Percentiles rank a stretch among this genome's conserved stretches.
Evolutionary conservation across 2,888 invertebrate genomes (phyloP).

Genomic region (Resseliella maxima): DNA sequence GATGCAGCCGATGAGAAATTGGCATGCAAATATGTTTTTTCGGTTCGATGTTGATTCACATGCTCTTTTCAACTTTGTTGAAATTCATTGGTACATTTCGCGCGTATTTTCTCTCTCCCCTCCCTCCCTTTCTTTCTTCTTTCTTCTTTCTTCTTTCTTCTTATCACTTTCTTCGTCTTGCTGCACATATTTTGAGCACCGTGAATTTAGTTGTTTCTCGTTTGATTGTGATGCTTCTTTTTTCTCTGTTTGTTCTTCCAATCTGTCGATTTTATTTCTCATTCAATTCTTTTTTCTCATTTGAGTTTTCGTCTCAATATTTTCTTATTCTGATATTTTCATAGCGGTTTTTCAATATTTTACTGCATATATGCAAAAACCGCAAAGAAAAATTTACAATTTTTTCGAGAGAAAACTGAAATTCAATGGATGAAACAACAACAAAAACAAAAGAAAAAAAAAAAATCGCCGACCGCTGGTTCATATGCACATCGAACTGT

Average conservation of each 20-base stretch:
- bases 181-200: not conserved
- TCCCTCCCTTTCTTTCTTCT: not conserved
- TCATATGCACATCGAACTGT: conserved; percentile 26
- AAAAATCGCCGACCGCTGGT: conserved; percentile 11
- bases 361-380: too few relatives aligned
- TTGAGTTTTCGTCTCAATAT: not conserved
- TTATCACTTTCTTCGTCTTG: not conserved
- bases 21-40: conserved; percentile 20
- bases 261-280: not conserved
- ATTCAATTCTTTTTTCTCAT: not conserved
- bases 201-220: too few relatives aligned
- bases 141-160: not conserved
- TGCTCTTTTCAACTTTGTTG: conserved; percentile 49
- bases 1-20: conserved; percentile 32
- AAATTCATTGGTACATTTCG: conserved; percentile 30
- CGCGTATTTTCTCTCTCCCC: not conserved
- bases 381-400: not conserved
- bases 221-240: too few relatives aligned
- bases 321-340: not conserved
- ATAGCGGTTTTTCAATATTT: too few relatives aligned
- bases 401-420: conserved; percentile 46
- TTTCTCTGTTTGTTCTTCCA: too few relatives aligned
- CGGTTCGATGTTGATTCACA: conserved; percentile 12
- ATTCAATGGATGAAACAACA: too few relatives aligned
- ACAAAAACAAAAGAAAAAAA: too few relatives aligned